phyloP scores from a whole-genome alignment of 2,888 invertebrate species.

The Orchestes rusci region DNA sequence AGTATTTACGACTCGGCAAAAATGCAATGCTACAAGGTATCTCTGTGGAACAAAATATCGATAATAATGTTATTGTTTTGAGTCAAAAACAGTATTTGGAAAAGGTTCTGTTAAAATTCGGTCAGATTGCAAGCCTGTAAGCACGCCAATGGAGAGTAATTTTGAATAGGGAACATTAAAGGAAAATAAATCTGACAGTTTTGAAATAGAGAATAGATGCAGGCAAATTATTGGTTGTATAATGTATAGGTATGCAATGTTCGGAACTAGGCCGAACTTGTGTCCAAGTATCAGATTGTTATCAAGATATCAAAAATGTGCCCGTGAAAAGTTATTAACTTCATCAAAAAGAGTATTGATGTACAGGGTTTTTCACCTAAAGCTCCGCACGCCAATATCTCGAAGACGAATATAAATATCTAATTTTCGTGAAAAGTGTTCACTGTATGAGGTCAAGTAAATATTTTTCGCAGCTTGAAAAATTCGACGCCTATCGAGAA shows the following conservation, averaged over 20 bases:
- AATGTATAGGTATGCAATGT: constrained; percentile 23
- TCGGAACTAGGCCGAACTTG: constrained; percentile 23
- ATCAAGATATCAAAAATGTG: no score
- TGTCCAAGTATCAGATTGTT: constrained; percentile 12
- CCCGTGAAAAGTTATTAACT: constrained; percentile 16
- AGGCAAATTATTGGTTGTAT: no score
- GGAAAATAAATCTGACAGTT: neutral
- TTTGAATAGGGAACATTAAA: constrained; percentile 14
- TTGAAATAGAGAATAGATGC: constrained; percentile 12
- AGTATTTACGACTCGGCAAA: no score
- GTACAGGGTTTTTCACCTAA: no score
- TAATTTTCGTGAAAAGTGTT: no score
- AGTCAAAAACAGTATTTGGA: no score
- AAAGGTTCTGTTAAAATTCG: constrained; percentile 3
- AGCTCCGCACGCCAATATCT: no score
- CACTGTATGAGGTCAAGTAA: no score
- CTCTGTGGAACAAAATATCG: constrained; percentile 12
- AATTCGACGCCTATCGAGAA: no score
- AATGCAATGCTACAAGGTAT: no score
- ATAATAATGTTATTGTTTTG: constrained; percentile 5
- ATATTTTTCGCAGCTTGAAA: no score
- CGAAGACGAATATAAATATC: no score
- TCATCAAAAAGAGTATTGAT: constrained; percentile 18
- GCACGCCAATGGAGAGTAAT: constrained; percentile 17
- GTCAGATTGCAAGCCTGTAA: neutral